Evolutionary conservation across 2,888 invertebrate genomes (phyloP), one percentile per base, ranked within the genome.

Genomic region (Hirtodrosophila trivittata): DNA sequence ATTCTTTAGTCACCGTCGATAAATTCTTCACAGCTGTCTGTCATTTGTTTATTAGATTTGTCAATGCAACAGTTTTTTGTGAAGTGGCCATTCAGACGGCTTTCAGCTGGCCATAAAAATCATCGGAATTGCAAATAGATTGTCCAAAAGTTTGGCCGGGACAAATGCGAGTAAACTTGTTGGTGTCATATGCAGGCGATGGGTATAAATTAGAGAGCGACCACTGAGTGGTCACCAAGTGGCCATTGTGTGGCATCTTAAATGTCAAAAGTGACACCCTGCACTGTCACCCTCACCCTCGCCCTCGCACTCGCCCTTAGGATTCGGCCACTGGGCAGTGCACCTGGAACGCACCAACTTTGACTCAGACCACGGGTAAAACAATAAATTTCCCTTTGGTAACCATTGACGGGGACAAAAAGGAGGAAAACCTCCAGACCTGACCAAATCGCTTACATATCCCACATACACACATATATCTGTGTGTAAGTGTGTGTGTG

Each of bases 371-470:
- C 59, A 52, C 66, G 56, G 66, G 42, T 41, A 63, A 66, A 73
- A 86, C 88, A 82, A 88, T 88, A 88, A 88, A 88, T 88, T 84
- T 86, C 82, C 73, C 71, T 82, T 81, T 84, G 56, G 49, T 46
- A 47, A 55, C 55, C 65, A 56, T 43, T 35, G 47, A 51, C 37
- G 33, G 49, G 57, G 38, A 70, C 58, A 56, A 63, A 65, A 55
- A 66, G 59, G 49, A 77, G 64, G 57, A 51, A 43, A 43, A 46
- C 57, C 52, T 32, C 30, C 33, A 43, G 35, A 47, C 25, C 60
- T 26, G 25, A 9, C 49, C 62, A 67, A 45, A 63, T 42, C n/a
- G 35, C 42, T 54, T 47, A 50, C 58, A 64, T 41, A 41, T 49
- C 45, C 49, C 47, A 50, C 51, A 50, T 32, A 46, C 64, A 51